Evolutionary conservation across 2,797 vertebrate species (phyloP), one percentile per base, ranked within the genome.

Genomic region (Falco concolor): DNA sequence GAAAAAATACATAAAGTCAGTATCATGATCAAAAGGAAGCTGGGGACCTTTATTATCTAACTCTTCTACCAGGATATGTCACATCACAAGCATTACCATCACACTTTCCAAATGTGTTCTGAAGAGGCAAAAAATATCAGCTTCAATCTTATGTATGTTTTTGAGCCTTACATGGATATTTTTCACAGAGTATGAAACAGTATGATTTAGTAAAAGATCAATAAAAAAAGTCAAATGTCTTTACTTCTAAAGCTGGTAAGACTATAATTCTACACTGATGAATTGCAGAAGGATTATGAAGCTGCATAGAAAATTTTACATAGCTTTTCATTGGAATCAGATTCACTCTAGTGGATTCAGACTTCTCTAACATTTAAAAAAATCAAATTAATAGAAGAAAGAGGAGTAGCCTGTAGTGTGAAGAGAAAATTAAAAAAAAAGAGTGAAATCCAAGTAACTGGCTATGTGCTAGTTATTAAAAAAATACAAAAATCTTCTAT

Each of bases 401-500:
- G 3, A 75, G 1, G 3, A 60, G 5, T 61, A 42, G 42, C 42
- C 9, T 40, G 9, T 14, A 42, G 8, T 32, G 38, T 47, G 30
- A 74, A 28, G 7, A 73, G 8, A 67, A 72, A 72, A 67, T 23
- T 53, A 2, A 28, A 74, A 53, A 38, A 53, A 59, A 6, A 14
- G 7, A 21, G 42, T 13, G 5, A 69, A 73, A 83, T 61, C 10
- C 7, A 61, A 49, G 6, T 47, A 57, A 72, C 13, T 63, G 10
- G 2, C 7, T 47, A 24, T 34, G 8, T 57, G 11, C 1, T n/a
- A 70, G 6, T 27, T 60, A 59, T 27, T n/a, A 6, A 13, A 22
- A 38, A 6, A 20, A 25, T 1, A 3, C 19, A 23, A 27, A 32
- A 1, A 3, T 5, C 5, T 68, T 61, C 32, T 8, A 16, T 60